Evolutionary conservation across 2,888 invertebrate species (phyloP).

Genomic region (Steromphala cineraria): DNA sequence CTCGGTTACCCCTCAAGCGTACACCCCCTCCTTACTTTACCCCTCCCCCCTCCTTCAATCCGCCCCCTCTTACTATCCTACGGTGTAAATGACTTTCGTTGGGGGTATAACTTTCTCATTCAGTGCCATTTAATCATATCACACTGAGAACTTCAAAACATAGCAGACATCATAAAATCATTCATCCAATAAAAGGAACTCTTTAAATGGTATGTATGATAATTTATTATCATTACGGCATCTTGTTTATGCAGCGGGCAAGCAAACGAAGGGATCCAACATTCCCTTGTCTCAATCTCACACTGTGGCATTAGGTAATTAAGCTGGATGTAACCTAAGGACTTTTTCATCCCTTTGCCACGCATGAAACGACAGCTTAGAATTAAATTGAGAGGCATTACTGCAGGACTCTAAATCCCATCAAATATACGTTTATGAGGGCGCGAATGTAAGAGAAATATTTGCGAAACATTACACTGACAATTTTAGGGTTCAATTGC

Average conservation of each 20-base stretch:
- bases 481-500: background rate
- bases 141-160: conserved; percentile 7
- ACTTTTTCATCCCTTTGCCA: background rate
- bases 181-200: background rate
- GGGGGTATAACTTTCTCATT: background rate
- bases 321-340: background rate
- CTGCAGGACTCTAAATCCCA: background rate
- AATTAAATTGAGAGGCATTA: background rate
- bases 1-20: too few species aligned
- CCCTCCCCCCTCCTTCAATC: background rate
- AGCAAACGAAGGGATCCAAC: background rate
- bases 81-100: background rate
- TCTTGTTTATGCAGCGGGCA: background rate
- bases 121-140: conserved; percentile 3
- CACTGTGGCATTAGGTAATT: background rate
- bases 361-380: background rate
- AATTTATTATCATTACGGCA: background rate
- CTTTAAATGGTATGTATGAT: background rate
- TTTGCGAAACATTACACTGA: background rate
- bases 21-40: background rate
- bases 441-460: background rate
- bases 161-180: background rate
- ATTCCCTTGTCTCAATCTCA: background rate
- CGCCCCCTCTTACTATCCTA: background rate
- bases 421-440: background rate